Evolutionary conservation across 2,888 invertebrate genomes (phyloP), one percentile per base, ranked within the genome.

Genomic region (Coronaproctus castanopsis): DNA sequence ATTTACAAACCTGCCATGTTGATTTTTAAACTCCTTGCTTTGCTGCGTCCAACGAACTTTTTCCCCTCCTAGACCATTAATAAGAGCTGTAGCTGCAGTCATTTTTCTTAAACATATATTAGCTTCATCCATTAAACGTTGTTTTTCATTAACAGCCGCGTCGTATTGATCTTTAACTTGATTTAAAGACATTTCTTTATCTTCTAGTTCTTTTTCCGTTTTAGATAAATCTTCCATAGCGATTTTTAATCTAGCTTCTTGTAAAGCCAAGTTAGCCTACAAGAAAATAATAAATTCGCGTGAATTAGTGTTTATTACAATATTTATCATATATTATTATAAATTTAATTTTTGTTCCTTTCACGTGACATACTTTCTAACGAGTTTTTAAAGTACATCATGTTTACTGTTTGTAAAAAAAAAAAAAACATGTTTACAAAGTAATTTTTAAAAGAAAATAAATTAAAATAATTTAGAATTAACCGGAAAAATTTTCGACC

Each of bases 31-130:
- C 62, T 90, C 89, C 74, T 89, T 89, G 71, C 92, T 89, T 71
- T 93, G 92, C 67, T 89, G 85, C 0, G 93, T 96, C 96, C 96
- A 96, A 59, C 96, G 79, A 60, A 85, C 80, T 71, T 90, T 92
- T 69, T 88, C 88, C 24, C 92, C 96, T 1, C 90, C 90, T 54
- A 96, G 75, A 2, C 96, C 96, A 69, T 93, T 92, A 62, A 96
- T 96, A 20, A 96, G 77, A 1, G 92, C 87, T 3, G 92, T 92
- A 0, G 96, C 96, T 0, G 93, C 91, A 54, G 86, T 90, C 96
- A 96, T 96, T 76, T 96, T 96, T 24, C 91, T 78, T 52, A 93
- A 73, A 68, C 96, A 96, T 0, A 84, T 80, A 70, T 92, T 91
- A 1, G 95, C 93, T 56, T 93, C 95, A 68, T 93, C 92, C 0